Evolutionary conservation across 2,797 vertebrate species (phyloP).

Genomic region (Delichon dasypus): DNA sequence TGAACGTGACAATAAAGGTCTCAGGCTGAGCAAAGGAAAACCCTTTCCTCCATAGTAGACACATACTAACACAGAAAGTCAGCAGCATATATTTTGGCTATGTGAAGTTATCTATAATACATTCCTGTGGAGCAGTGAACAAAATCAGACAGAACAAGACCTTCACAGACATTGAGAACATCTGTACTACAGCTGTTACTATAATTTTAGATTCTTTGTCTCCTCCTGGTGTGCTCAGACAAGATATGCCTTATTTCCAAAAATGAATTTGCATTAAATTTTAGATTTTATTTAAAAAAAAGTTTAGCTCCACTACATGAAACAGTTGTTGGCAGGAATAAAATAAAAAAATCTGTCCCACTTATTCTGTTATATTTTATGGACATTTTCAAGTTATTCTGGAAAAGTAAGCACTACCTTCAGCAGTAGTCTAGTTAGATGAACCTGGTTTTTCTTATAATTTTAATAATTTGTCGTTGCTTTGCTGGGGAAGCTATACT

Average conservation of each 20-base stretch:
- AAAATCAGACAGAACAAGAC: neutral
- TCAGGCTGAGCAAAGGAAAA: neutral
- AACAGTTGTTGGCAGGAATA: neutral
- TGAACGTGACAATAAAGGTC: neutral
- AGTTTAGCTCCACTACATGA: neutral
- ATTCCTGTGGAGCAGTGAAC: neutral
- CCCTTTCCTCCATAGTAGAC: neutral
- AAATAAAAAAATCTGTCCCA: neutral
- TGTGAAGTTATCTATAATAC: neutral
- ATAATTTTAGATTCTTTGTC: neutral
- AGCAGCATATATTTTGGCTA: neutral
- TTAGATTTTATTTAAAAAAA: neutral
- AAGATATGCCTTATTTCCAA: neutral
- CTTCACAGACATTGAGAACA: neutral
- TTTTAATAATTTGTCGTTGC: neutral
- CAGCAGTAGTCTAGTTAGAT: neutral
- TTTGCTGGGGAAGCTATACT: conserved; percentile 67
- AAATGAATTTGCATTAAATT: neutral
- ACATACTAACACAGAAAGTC: neutral
- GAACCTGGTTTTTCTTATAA: neutral
- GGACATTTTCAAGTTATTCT: neutral
- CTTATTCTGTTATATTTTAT: neutral
- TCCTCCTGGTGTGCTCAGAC: neutral
- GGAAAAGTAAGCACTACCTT: neutral
- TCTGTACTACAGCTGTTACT: neutral